These are phyloP conservation scores for Phenacoccus solenopsis DNA, from an alignment of 1,140 invertebrate species.

Conservation along the genomic window DNA sequence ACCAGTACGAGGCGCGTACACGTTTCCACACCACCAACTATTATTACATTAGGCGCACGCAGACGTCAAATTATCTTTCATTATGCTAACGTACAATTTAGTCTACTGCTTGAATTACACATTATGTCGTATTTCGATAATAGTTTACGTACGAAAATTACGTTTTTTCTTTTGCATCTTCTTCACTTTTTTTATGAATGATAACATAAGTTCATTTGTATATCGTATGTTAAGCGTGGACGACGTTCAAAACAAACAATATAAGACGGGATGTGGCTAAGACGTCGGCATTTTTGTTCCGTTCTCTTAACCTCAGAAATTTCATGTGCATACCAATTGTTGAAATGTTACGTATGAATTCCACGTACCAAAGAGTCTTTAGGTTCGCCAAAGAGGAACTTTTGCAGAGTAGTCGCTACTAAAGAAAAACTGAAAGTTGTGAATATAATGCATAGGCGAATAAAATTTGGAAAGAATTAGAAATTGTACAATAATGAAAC, in stretches of 20 bases:
- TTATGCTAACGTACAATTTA: conserved; percentile 4
- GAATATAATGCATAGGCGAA: too few relatives aligned
- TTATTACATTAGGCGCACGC: conserved; percentile 12
- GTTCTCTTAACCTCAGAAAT: background rate
- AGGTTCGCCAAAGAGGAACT: too few relatives aligned
- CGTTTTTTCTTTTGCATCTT: background rate
- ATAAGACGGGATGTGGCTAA: background rate
- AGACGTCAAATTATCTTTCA: conserved; percentile 10
- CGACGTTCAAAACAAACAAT: background rate
- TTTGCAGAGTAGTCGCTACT: too few relatives aligned
- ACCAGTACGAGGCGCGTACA: background rate
- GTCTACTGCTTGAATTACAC: conserved; percentile 9
- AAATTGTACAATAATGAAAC: too few relatives aligned
- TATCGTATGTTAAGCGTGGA: background rate
- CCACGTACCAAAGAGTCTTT: too few relatives aligned
- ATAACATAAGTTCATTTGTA: background rate
- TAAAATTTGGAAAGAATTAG: too few relatives aligned
- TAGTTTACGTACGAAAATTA: background rate
- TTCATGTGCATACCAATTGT: too few relatives aligned
- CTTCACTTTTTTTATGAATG: background rate
- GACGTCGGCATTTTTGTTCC: background rate
- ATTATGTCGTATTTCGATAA: background rate
- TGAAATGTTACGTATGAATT: too few relatives aligned
- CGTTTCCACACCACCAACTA: background rate
- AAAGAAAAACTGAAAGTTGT: too few relatives aligned